Base-by-base conservation (phyloP, 2,888 invertebrate genomes). In the Megastigmus dorsalis region DNA sequence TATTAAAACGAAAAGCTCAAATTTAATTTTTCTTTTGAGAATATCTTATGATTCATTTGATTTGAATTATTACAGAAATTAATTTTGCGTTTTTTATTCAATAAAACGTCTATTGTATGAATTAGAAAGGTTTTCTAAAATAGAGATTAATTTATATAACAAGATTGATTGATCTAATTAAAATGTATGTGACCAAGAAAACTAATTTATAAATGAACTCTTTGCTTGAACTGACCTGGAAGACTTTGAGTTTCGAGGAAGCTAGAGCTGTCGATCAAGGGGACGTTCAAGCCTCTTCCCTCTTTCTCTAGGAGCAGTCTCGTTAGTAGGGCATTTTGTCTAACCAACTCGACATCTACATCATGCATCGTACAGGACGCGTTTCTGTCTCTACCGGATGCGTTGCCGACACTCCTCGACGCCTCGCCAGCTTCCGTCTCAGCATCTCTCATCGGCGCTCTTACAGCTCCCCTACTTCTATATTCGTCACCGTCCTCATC, bases 161-260 rank as follows among this genome's bases (percentile, higher is more conserved):
- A n/a, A n/a, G n/a, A n/a, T n/a, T n/a, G n/a, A n/a, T n/a, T n/a
- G n/a, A n/a, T n/a, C n/a, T n/a, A n/a, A n/a, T n/a, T n/a, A n/a
- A n/a, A n/a, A n/a, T n/a, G n/a, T n/a, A n/a, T n/a, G n/a, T n/a
- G n/a, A n/a, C n/a, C n/a, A n/a, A n/a, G n/a, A n/a, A n/a, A n/a
- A n/a, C n/a, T n/a, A n/a, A n/a, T n/a, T n/a, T n/a, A n/a, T n/a
- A n/a, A n/a, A n/a, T n/a, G n/a, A n/a, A n/a, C n/a, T n/a, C n/a
- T n/a, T n/a, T n/a, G n/a, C n/a, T n/a, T n/a, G n/a, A n/a, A n/a
- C n/a, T n/a, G n/a, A n/a, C 93, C 95, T n/a, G 95, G 95, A 80
- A 96, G 90, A 85, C 95, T 95, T 88, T 95, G 95, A 0, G 95
- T 95, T 88, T 96, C 95, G 77, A 95, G 86, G 59, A 87, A 86